Evolutionary conservation across 2,797 vertebrate genomes (phyloP), one percentile per base, ranked within the genome.

Genomic region (Platyrinchus mystaceus): DNA sequence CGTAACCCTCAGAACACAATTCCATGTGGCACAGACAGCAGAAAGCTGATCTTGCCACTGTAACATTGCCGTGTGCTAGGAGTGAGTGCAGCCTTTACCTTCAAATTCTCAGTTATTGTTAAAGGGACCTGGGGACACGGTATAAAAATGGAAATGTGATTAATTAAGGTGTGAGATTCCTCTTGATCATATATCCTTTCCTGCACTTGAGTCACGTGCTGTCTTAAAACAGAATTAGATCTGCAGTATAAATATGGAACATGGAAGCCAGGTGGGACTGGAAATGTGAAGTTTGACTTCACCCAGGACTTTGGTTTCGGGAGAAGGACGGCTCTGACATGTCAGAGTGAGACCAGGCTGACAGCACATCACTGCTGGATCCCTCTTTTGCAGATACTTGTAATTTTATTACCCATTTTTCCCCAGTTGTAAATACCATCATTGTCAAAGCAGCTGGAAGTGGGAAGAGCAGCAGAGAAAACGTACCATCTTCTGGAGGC

Each of bases 391-490:
- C 56, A 84, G 55, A 62, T 55, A 69, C 47, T 49, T 92, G 70
- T 87, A 83, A 93, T 93, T 95, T 96, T 92, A 94, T 87, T 85
- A 90, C 71, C 86, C 53, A 6, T 87, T 79, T 86, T 77, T 82
- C 67, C 66, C 73, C 85, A 95, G 59, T 84, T 84, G 77, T 93
- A 93, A 90, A 84, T 92, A 56, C 74, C 66, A 14, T 55, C 84
- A 49, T 92, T 84, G 66, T 80, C 88, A 94, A 60, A 93, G 78
- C 79, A 92, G 60, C 83, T 89, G 73, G 78, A 93, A 76, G 49
- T 15, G 2, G 71, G 86, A 76, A 37, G 34, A 77, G 78, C 27
- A 87, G 74, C 60, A 44, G 86, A 79, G 62, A 56, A 52, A 90
- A 49, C 62, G 27, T 84, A 28, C 82, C 69, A 68, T 82, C 41